A percentile compares a stretch with the other conserved stretches of the same genome.
phyloP scores from a whole-genome alignment of 2,113 vertebrate genomes.

The Entosphenus tridentatus region DNA sequence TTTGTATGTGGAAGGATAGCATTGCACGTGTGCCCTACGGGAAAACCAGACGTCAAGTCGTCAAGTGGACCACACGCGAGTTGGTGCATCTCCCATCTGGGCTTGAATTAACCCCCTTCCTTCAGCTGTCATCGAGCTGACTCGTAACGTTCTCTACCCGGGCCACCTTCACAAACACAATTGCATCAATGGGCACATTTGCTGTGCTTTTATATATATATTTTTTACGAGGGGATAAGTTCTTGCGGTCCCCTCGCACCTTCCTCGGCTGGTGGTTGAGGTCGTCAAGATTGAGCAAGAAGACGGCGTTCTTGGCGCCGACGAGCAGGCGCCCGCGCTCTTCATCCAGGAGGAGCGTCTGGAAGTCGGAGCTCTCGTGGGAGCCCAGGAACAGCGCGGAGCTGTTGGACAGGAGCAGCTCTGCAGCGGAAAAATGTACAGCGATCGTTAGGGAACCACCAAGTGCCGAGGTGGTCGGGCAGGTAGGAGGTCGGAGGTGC shows the following conservation, averaged over 20 bases:
- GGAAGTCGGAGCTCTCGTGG: constrained; percentile 52
- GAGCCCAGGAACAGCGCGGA: constrained; percentile 53
- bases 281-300: constrained; percentile 54
- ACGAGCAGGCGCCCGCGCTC: constrained; percentile 55
- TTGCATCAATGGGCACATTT: neutral
- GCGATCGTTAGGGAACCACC: too few species aligned
- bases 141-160: constrained; percentile 17
- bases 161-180: constrained; percentile 10
- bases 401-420: constrained; percentile 60
- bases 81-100: too few species aligned
- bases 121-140: neutral
- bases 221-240: neutral
- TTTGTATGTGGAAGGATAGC: too few species aligned
- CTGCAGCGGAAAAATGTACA: constrained; percentile 18
- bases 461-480: too few species aligned
- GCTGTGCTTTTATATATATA: neutral
- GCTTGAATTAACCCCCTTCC: constrained; percentile 15
- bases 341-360: constrained; percentile 69
- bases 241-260: constrained; percentile 19
- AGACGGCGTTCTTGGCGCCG: constrained; percentile 67
- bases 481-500: too few species aligned
- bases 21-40: too few species aligned
- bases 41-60: too few species aligned
- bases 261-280: constrained; percentile 55
- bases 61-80: too few species aligned